Evolutionary conservation across 2,113 vertebrate genomes (phyloP).

Genomic region (Mohoua ochrocephala): DNA sequence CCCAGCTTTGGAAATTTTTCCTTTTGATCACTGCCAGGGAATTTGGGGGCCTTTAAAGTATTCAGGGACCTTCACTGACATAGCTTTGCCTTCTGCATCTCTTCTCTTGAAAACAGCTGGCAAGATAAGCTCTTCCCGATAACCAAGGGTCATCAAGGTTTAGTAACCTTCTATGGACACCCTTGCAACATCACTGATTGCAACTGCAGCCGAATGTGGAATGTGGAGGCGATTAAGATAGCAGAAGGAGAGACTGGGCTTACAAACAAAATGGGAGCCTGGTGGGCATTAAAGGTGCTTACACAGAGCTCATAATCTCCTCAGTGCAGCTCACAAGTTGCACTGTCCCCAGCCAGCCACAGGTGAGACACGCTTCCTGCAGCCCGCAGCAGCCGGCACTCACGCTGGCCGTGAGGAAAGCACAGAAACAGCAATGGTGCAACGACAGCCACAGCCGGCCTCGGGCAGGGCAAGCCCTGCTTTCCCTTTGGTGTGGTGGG

Average conservation of each 20-base stretch:
- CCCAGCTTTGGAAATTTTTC: background rate
- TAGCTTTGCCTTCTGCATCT: background rate
- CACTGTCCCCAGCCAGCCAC: background rate
- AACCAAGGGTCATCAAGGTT: background rate
- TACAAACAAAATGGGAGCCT: background rate
- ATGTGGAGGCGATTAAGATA: background rate
- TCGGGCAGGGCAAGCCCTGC: fast-evolving
- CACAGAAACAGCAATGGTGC: background rate
- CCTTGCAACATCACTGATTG: constrained; percentile 2
- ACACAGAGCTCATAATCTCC: background rate
- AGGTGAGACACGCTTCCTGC: background rate
- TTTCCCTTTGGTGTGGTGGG: background rate
- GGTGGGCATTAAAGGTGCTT: background rate
- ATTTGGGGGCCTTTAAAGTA: background rate
- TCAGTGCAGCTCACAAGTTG: background rate
- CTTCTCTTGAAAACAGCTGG: background rate
- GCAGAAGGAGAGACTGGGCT: background rate
- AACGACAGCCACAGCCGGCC: background rate
- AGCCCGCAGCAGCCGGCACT: background rate
- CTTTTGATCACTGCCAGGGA: background rate
- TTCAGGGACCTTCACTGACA: background rate
- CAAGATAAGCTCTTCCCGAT: background rate
- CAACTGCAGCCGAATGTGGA: background rate
- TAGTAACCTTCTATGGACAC: background rate
- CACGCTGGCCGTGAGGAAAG: fast-evolving